Evolutionary conservation across 2,113 vertebrate genomes (phyloP).

Genomic region (Vulpes lagopus): DNA sequence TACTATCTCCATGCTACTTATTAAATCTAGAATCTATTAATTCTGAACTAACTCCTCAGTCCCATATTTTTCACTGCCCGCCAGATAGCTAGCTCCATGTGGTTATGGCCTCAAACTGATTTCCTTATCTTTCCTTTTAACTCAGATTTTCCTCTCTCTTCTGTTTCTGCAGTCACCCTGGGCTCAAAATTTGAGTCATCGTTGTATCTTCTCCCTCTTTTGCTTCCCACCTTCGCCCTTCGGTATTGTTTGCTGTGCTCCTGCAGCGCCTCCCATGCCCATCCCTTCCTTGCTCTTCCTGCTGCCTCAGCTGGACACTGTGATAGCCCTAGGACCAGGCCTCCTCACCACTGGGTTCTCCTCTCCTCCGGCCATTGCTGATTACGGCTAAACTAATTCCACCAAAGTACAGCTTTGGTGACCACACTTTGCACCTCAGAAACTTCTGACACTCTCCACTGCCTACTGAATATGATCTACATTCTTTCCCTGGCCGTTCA

Average conservation of each 20-base stretch:
- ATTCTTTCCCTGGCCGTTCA: slow-evolving; percentile 18
- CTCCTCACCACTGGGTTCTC: neutral
- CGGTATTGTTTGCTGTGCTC: neutral
- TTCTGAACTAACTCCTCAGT: neutral
- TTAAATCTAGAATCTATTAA: neutral
- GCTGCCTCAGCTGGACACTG: neutral
- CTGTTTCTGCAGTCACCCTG: neutral
- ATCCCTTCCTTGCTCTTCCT: neutral
- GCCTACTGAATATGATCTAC: neutral
- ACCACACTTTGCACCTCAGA: neutral
- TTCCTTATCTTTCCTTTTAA: slow-evolving; percentile 1
- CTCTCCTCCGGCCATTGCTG: neutral
- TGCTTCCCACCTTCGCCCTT: neutral
- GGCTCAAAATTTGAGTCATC: neutral
- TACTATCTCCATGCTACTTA: neutral
- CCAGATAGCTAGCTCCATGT: neutral
- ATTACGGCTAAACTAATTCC: neutral
- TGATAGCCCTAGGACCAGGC: neutral
- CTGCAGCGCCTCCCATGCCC: neutral
- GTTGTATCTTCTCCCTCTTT: neutral
- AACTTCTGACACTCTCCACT: neutral
- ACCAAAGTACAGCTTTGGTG: neutral
- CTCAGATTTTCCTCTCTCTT: neutral
- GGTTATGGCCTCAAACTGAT: neutral
- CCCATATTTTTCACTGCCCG: neutral